Evolutionary conservation across 2,797 vertebrate genomes (phyloP).

Genomic region (Helostoma temminkii): DNA sequence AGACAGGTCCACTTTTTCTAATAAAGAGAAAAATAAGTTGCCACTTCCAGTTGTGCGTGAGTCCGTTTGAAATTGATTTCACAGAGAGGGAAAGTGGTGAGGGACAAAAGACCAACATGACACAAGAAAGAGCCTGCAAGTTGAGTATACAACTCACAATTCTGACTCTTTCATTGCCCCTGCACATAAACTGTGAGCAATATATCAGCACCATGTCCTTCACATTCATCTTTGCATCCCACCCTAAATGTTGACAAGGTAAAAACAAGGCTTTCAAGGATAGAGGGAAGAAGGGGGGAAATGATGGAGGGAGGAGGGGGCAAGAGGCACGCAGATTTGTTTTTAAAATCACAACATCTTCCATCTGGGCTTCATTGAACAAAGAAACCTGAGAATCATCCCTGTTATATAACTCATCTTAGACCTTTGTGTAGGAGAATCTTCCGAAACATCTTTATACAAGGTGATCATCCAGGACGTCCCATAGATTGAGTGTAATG

Average conservation of each 20-base stretch:
- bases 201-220: conserved; percentile 18
- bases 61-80: conserved; percentile 36
- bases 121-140: not conserved
- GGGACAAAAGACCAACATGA: conserved; percentile 17
- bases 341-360: conserved; percentile 68
- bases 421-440: conserved; percentile 59
- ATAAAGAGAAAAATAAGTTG: conserved; percentile 26
- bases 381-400: conserved; percentile 70
- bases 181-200: conserved; percentile 11
- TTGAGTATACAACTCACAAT: conserved; percentile 8
- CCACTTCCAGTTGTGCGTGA: not conserved
- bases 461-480: conserved; percentile 47
- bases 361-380: conserved; percentile 77
- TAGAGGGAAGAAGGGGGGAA: conserved; percentile 26
- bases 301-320: not conserved
- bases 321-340: conserved; percentile 33
- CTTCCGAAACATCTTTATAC: conserved; percentile 46
- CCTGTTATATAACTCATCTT: conserved; percentile 73
- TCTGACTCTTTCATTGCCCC: conserved; percentile 12
- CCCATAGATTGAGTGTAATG: conserved; percentile 24
- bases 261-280: conserved; percentile 36
- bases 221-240: conserved; percentile 5
- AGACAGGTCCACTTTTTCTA: too few relatives aligned
- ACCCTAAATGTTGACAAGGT: conserved; percentile 9
- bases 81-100: conserved; percentile 29